These are phyloP conservation scores for Hetaerina americana DNA, from an alignment of 1,140 invertebrate genomes.

Conservation along the genomic window DNA sequence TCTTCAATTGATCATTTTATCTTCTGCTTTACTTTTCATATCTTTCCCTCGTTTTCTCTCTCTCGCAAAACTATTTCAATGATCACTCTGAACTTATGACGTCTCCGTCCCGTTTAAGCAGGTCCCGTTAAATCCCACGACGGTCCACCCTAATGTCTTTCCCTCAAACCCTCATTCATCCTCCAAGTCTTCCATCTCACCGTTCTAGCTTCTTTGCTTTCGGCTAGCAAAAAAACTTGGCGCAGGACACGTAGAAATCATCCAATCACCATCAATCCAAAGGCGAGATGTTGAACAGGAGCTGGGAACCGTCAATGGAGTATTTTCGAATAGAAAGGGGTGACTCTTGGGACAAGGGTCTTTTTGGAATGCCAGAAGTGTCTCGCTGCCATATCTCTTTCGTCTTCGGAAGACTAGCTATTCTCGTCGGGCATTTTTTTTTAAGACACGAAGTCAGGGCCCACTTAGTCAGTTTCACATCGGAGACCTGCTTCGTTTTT, in stretches of 20 bases:
- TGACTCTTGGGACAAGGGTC: neutral
- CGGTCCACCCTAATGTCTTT: too few relatives aligned
- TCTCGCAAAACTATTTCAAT: too few relatives aligned
- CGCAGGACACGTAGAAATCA: neutral
- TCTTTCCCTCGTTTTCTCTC: too few relatives aligned
- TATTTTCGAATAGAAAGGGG: neutral
- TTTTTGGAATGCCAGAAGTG: neutral
- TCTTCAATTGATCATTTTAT: too few relatives aligned
- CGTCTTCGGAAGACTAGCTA: neutral
- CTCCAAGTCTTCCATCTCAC: too few relatives aligned
- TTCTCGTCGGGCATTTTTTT: neutral
- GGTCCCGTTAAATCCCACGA: too few relatives aligned
- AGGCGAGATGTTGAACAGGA: neutral
- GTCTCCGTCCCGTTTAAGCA: too few relatives aligned
- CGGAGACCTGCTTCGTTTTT: neutral
- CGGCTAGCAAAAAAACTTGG: neutral
- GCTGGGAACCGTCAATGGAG: neutral
- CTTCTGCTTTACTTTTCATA: too few relatives aligned
- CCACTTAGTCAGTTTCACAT: neutral
- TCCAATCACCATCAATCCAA: neutral
- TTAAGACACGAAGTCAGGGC: too few relatives aligned
- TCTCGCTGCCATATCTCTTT: neutral
- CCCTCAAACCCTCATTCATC: too few relatives aligned
- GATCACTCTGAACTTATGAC: too few relatives aligned
- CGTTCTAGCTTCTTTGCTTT: too few relatives aligned